phyloP scores from a whole-genome alignment of 2,113 vertebrate species.

The Nothoprocta perdicaria region DNA sequence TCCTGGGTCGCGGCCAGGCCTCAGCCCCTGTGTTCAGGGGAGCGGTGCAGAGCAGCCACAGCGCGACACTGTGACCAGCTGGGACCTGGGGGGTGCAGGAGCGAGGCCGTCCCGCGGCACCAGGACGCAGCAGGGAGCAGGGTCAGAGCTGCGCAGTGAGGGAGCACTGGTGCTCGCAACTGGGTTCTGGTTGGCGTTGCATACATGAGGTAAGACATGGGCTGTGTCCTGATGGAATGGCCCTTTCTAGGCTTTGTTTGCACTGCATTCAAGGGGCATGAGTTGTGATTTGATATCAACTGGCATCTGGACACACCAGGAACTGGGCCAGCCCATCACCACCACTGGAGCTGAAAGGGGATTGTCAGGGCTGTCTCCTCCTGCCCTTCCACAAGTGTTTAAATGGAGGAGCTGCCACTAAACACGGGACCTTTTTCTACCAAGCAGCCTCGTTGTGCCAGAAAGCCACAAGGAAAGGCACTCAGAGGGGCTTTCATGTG shows the following conservation, averaged over 20 bases:
- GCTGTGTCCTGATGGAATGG: neutral
- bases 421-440: neutral
- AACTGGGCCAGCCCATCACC: slow-evolving; percentile 4
- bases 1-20: neutral
- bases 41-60: neutral
- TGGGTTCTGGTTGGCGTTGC: neutral
- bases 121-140: neutral
- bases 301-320: neutral
- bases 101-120: fast-evolving
- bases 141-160: neutral
- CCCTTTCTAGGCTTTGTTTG: neutral
- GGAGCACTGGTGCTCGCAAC: neutral
- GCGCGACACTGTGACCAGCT: fast-evolving
- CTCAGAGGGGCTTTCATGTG: slow-evolving; percentile 12
- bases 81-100: neutral
- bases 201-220: neutral
- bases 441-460: neutral
- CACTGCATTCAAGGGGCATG: fast-evolving
- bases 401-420: neutral
- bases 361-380: neutral
- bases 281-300: neutral
- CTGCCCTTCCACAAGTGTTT: neutral
- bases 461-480: neutral
- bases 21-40: neutral
- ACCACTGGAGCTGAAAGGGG: neutral